Percentiles rank a stretch among this genome's conserved stretches.
These are phyloP conservation scores for Phengaris alcon DNA, from an alignment of 2,888 invertebrate species.

Conservation along the genomic window DNA sequence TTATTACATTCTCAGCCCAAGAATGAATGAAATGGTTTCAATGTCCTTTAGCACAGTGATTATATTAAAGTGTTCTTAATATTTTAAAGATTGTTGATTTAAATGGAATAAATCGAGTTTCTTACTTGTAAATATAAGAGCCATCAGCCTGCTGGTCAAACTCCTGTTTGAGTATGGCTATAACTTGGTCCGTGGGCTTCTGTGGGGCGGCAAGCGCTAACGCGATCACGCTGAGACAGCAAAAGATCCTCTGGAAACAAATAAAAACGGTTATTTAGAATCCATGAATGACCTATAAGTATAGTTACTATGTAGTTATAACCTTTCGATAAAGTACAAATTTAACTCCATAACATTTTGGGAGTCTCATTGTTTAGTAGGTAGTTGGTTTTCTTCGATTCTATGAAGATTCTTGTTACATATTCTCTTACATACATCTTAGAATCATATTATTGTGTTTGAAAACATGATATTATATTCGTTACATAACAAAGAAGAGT, in stretches of 20 bases:
- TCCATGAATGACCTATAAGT: no score
- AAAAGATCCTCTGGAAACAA: constrained; percentile 59
- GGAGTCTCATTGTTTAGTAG: no score
- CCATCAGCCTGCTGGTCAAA: constrained; percentile 86
- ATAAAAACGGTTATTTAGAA: constrained; percentile 16
- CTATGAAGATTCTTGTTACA: no score
- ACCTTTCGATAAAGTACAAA: no score
- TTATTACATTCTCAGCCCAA: no score
- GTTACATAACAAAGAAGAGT: constrained; percentile 37
- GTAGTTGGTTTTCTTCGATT: no score
- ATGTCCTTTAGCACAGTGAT: no score
- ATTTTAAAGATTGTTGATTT: not conserved
- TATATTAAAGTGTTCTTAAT: no score
- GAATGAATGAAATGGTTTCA: no score
- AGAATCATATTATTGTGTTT: not conserved
- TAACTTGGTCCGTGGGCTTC: constrained; percentile 75
- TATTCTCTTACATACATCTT: not conserved
- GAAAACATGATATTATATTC: not conserved
- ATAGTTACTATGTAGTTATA: no score
- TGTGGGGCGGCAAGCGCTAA: constrained; percentile 76
- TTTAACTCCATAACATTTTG: no score
- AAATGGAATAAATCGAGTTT: not conserved
- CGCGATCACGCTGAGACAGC: constrained; percentile 56
- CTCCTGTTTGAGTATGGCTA: constrained; percentile 84
- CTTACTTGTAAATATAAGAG: constrained; percentile 84